Conservation (phyloP, 1,140 invertebrate genomes). For the Papilio helenus region DNA sequence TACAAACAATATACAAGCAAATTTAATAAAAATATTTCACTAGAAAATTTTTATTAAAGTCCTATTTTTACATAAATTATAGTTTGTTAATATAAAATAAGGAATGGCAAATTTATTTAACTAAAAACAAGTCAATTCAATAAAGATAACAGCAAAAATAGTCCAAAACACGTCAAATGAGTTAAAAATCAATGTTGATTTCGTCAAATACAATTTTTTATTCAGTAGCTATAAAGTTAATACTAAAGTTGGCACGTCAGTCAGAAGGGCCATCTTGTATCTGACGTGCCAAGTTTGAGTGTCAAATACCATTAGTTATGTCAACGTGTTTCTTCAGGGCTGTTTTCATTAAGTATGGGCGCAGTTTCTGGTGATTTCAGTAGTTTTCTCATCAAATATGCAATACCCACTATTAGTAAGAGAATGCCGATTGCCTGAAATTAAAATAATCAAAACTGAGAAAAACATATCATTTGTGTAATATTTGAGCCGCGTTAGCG, state of each 20-base stretch:
- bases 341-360: conserved; percentile 46
- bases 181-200: too few relatives aligned
- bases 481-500: too few relatives aligned
- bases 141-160: too few relatives aligned
- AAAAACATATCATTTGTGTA: too few relatives aligned
- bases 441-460: conserved; percentile 25
- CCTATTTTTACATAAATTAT: neutral
- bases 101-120: too few relatives aligned
- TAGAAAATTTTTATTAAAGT: neutral
- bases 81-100: too few relatives aligned
- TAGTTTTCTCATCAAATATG: conserved; percentile 53
- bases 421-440: conserved; percentile 62
- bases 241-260: neutral
- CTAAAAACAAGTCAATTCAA: too few relatives aligned
- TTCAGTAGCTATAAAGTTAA: neutral
- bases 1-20: neutral
- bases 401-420: conserved; percentile 56
- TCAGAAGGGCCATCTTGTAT: neutral
- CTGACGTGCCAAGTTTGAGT: neutral
- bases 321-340: conserved; percentile 39
- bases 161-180: too few relatives aligned
- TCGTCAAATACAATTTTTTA: neutral
- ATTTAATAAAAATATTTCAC: too few relatives aligned
- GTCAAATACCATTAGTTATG: neutral
- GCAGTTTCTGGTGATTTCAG: conserved; percentile 53